Base-by-base conservation (phyloP, 2,888 invertebrate species). In the Andrena bicolor region DNA sequence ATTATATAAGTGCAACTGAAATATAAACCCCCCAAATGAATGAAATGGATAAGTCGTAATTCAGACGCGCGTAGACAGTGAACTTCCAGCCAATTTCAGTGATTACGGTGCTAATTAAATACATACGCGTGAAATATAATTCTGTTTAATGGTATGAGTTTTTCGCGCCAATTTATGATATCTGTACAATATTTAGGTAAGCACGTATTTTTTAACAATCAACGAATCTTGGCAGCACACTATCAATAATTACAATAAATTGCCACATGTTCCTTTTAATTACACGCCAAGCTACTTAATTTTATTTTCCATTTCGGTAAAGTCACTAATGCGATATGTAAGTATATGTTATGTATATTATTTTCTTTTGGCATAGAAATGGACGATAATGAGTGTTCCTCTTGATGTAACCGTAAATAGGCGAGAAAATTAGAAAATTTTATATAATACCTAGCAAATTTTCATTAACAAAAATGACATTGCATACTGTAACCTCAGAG, bases 401-500 rank as follows among this genome's bases (percentile, higher is more conserved):
- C 3, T 20, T 41, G 23, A 35, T 20, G 48, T 7, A 30, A 49
- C 35, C 63, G 23, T 1, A 13, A 4, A 32, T 61, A 16, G 60
- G 23, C 56, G 0, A 26, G 13, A 28, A 56, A 51, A 23, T 51
- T 30, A 49, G 13, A 56, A 10, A 41, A 35, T 60, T 49, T 16
- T 23, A 51, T 16, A 32, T 7, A 51, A 16, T 7, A 41, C 13
- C 13, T 41, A 30, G 48, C 8, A 48, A 8, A 71, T 32, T 69
- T 66, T 63, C 10, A 23, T 49, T 28, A 48, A 4, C 10, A 48
- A 79, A 84, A n/a, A 78, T 78, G 72, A 68, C 78, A 51, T 72
- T 71, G 20, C 78, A 90, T 76, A 95, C 95, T 88, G 96, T 97
- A 70, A 96, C 96, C 60, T 97, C 97, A 30, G 97, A 97, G 94